Conservation (phyloP, 2,888 invertebrate genomes). For the Scelioninae gen. 1 region DNA sequence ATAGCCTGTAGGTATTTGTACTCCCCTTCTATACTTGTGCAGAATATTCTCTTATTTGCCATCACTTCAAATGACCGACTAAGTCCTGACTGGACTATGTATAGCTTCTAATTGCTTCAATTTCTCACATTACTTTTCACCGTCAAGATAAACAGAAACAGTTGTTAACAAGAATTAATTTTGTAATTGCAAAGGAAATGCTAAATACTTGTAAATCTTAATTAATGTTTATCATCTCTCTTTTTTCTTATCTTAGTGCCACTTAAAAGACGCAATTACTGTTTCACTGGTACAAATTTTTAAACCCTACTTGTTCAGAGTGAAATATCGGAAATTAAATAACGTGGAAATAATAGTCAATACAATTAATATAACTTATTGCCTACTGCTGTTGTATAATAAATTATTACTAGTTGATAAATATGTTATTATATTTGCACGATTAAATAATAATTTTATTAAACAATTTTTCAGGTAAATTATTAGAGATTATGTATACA, state of each 20-base stretch:
- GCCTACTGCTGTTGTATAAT: not conserved
- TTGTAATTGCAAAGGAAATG: too few species aligned
- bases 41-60: conserved; percentile 12
- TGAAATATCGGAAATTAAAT: conserved; percentile 24
- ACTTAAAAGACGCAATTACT: conserved; percentile 6
- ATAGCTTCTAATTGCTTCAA: conserved; percentile 12
- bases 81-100: conserved; percentile 1
- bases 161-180: too few species aligned
- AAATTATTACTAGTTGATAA: conserved; percentile 3
- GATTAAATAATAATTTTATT: too few species aligned
- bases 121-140: not conserved
- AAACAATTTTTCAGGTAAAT: not conserved
- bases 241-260: conserved; percentile 17
- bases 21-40: too few species aligned
- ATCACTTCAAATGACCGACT: conserved; percentile 1
- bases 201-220: too few species aligned
- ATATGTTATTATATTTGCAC: not conserved
- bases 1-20: conserved; percentile 13
- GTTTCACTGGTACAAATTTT: not conserved
- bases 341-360: conserved; percentile 6
- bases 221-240: not conserved
- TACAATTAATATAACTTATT: conserved; percentile 7
- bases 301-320: not conserved
- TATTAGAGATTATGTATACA: too few species aligned
- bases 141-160: not conserved